These are phyloP conservation scores for Sebastes trivittatus DNA, from an alignment of 2,797 vertebrate genomes.

Conservation along the genomic window DNA sequence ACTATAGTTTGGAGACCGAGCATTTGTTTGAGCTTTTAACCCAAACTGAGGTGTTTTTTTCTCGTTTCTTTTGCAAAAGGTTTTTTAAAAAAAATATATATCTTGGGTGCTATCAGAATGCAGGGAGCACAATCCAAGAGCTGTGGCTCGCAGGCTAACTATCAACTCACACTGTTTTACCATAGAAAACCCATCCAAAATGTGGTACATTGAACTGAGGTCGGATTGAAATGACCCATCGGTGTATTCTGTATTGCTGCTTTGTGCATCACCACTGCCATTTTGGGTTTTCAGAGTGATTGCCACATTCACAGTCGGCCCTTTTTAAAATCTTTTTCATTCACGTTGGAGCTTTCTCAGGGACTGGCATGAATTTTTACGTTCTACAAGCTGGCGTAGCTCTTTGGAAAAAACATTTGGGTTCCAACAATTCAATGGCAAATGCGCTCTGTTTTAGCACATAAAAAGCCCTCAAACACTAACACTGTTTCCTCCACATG, in stretches of 20 bases:
- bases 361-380: background rate
- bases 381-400: background rate
- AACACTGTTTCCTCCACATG: conserved; percentile 1
- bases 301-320: conserved; percentile 25
- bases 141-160: background rate
- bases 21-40: conserved; percentile 2
- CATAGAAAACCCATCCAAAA: conserved; percentile 4
- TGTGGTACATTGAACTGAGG: background rate
- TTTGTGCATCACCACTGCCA: background rate
- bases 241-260: background rate
- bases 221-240: conserved; percentile 16
- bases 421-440: conserved; percentile 14
- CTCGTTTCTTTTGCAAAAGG: background rate
- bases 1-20: background rate
- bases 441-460: conserved; percentile 15
- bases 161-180: background rate
- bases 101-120: background rate
- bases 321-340: conserved; percentile 29
- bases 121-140: background rate
- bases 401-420: conserved; percentile 19
- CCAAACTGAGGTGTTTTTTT: background rate
- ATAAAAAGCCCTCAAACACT: background rate
- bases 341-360: conserved; percentile 12
- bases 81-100: background rate
- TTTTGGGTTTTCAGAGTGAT: conserved; percentile 26